Percentiles rank a stretch among this genome's conserved stretches.
These are phyloP conservation scores for Gymnodraco acuticeps DNA, from an alignment of 2,797 vertebrate genomes.

Conservation along the genomic window DNA sequence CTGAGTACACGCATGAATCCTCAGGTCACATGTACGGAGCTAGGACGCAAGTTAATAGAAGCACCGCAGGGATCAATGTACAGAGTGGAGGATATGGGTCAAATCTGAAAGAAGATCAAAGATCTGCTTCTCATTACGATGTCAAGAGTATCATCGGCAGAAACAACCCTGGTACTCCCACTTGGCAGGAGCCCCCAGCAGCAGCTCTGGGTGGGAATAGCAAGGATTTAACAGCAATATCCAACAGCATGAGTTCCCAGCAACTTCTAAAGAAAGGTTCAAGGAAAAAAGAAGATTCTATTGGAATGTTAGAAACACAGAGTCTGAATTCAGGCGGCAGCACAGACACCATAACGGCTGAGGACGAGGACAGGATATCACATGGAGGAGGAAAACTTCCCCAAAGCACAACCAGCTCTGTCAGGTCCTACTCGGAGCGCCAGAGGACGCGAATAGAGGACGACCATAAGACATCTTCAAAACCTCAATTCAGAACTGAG, in stretches of 20 bases:
- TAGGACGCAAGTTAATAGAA: slow-evolving; percentile 64
- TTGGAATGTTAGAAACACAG: slow-evolving; percentile 79
- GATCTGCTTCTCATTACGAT: slow-evolving; percentile 84
- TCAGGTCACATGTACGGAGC: slow-evolving; percentile 66
- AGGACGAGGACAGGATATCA: slow-evolving; percentile 81
- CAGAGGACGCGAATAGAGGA: slow-evolving; percentile 75
- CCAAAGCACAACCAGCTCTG: slow-evolving; percentile 75
- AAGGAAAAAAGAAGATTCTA: slow-evolving; percentile 87
- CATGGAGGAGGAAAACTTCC: slow-evolving; percentile 67
- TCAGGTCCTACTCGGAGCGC: slow-evolving; percentile 79
- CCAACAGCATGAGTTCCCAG: slow-evolving; percentile 81
- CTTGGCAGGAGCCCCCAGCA: slow-evolving; percentile 77
- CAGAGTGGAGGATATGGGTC: slow-evolving; percentile 57
- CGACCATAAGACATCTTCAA: slow-evolving; percentile 83
- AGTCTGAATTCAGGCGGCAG: slow-evolving; percentile 88
- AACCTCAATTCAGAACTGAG: slow-evolving; percentile 90
- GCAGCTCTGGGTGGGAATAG: slow-evolving; percentile 80
- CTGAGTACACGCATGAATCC: slow-evolving; percentile 61
- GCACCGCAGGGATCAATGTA: slow-evolving; percentile 39
- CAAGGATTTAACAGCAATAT: slow-evolving; percentile 73
- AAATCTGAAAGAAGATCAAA: slow-evolving; percentile 81
- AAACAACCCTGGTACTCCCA: slow-evolving; percentile 33
- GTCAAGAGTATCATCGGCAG: slow-evolving; percentile 72
- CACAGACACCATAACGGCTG: slow-evolving; percentile 89
- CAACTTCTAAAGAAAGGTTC: slow-evolving; percentile 89